phyloP scores from a whole-genome alignment of 2,113 vertebrate species.

The Pteruthius melanotis region DNA sequence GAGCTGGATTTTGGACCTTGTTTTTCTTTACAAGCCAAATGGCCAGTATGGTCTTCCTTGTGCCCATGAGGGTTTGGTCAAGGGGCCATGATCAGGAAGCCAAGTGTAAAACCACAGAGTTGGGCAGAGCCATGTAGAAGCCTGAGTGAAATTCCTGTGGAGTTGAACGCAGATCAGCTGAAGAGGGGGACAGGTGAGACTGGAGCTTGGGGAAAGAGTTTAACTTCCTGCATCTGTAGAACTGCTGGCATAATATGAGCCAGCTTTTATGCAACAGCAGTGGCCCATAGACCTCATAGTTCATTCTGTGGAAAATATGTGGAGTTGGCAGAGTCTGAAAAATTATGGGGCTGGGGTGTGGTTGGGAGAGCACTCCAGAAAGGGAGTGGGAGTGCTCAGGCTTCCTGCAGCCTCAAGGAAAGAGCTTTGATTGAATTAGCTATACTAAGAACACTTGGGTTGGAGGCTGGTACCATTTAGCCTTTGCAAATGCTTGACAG shows the following conservation, averaged over 20 bases:
- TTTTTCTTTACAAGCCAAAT: not conserved
- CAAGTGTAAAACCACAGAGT: not conserved
- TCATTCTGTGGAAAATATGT: not conserved
- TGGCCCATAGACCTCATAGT: not conserved
- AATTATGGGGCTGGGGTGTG: too few species aligned
- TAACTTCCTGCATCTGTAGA: not conserved
- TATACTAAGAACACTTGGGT: not conserved
- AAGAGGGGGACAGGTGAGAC: not conserved
- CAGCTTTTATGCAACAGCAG: accelerated
- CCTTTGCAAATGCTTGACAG: not conserved
- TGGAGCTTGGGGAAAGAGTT: not conserved
- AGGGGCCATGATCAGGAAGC: not conserved
- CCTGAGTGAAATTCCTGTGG: not conserved
- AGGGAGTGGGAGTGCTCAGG: not conserved
- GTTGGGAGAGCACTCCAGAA: not conserved
- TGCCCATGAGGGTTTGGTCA: not conserved
- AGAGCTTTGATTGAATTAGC: not conserved
- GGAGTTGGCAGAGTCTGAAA: not conserved
- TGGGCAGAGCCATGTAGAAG: not conserved
- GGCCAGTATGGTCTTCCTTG: accelerated
- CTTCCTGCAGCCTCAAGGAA: not conserved
- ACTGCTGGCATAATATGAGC: not conserved
- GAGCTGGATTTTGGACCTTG: not conserved
- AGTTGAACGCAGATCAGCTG: not conserved
- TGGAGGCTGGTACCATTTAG: not conserved